Percentiles rank a stretch among this genome's conserved stretches.
phyloP scores from a whole-genome alignment of 1,140 invertebrate genomes.

The Meloidogyne chitwoodi region DNA sequence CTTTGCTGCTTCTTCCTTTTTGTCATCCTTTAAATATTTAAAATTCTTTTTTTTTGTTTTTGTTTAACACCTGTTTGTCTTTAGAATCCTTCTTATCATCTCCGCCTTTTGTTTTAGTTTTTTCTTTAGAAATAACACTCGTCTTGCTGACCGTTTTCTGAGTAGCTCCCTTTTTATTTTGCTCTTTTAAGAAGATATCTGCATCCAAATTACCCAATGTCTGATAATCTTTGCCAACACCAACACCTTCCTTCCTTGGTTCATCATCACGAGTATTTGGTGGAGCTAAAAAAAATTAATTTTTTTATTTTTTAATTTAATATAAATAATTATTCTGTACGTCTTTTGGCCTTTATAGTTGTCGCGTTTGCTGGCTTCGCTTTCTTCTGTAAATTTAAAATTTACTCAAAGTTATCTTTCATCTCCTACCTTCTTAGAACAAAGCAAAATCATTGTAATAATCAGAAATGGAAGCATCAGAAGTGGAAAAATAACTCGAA shows the following conservation, averaged over 20 bases:
- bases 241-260: neutral
- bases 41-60: no score
- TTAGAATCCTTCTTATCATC: neutral
- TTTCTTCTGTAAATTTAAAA: neutral
- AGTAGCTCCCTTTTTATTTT: neutral
- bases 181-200: neutral
- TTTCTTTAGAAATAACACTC: neutral
- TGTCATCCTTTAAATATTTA: neutral
- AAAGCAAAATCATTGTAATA: neutral
- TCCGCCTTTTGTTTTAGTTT: neutral
- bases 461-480: neutral
- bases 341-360: neutral
- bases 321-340: neutral
- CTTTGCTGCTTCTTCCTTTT: neutral
- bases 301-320: no score
- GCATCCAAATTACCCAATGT: neutral
- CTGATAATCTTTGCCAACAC: neutral
- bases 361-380: neutral
- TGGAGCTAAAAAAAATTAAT: neutral
- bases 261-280: neutral
- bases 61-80: neutral
- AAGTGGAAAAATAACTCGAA: neutral
- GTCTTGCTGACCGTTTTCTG: neutral
- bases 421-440: neutral
- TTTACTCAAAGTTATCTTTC: no score